phyloP scores from a whole-genome alignment of 92 coral and sea anemone genomes.

The Zoanthus sociatus region DNA sequence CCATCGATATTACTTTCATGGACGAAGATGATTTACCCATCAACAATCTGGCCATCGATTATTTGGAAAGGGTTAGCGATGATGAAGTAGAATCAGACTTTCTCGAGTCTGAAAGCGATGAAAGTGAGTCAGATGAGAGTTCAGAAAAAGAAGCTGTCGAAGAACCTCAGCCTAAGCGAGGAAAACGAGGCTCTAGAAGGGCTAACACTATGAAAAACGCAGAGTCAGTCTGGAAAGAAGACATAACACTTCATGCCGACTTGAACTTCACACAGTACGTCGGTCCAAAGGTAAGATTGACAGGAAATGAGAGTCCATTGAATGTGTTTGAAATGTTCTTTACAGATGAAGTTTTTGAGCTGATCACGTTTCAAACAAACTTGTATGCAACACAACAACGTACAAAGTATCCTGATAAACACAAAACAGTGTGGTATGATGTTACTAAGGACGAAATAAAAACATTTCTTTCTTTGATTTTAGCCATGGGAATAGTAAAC shows the following conservation, averaged over 20 bases:
- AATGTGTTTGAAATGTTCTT: no score
- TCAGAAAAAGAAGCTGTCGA: constrained; percentile 8
- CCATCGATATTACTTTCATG: constrained; percentile 10
- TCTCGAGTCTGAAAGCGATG: constrained; percentile 3
- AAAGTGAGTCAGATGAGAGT: background rate
- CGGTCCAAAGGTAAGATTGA: constrained; percentile 2
- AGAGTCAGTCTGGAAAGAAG: constrained; percentile 1
- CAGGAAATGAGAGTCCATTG: no score
- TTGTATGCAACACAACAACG: no score
- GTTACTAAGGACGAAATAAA: no score
- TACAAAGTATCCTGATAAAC: no score
- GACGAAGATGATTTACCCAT: constrained; percentile 8
- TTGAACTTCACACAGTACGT: constrained; percentile 1
- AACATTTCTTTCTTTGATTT: no score
- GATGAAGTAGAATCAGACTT: constrained; percentile 1
- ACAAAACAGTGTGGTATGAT: no score
- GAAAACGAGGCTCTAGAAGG: background rate
- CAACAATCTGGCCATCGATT: constrained; percentile 8
- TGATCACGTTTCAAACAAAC: no score
- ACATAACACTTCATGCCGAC: background rate
- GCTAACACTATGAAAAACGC: constrained; percentile 14
- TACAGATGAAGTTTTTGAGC: no score
- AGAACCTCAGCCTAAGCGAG: constrained; percentile 15
- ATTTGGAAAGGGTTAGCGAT: constrained; percentile 10
- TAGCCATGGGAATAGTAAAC: no score